Conservation (phyloP, 2,113 vertebrate genomes). For the Gorsachius goisagi region DNA sequence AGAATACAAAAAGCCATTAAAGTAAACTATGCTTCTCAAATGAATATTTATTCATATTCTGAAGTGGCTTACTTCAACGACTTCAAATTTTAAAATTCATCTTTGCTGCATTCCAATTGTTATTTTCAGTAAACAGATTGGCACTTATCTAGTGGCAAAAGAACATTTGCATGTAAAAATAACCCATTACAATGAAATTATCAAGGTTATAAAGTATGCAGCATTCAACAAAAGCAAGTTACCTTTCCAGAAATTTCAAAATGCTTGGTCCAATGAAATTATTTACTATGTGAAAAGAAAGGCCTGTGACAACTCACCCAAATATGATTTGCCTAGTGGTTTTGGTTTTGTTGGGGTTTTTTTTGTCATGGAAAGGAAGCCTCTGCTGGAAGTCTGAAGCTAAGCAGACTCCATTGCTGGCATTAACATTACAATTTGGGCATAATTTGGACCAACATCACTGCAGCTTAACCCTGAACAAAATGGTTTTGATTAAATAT, state of each 20-base stretch:
- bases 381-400: neutral
- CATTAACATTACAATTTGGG: neutral
- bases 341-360: no score
- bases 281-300: neutral
- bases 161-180: neutral
- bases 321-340: neutral
- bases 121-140: neutral
- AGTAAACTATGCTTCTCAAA: neutral
- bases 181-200: neutral
- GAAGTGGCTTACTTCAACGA: neutral
- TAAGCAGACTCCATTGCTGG: neutral
- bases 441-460: neutral
- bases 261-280: neutral
- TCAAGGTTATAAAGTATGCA: neutral
- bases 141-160: neutral
- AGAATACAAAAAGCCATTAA: neutral
- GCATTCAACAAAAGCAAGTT: neutral
- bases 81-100: neutral
- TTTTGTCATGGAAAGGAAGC: neutral
- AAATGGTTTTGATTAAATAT: neutral
- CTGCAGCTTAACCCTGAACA: neutral
- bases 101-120: neutral
- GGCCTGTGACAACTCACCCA: neutral
- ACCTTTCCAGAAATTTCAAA: neutral
- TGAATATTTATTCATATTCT: constrained; percentile 4